Evolutionary conservation across 53 echinoderm and acorn worm species (phyloP).

Genomic region (Holothuria leucospilota): DNA sequence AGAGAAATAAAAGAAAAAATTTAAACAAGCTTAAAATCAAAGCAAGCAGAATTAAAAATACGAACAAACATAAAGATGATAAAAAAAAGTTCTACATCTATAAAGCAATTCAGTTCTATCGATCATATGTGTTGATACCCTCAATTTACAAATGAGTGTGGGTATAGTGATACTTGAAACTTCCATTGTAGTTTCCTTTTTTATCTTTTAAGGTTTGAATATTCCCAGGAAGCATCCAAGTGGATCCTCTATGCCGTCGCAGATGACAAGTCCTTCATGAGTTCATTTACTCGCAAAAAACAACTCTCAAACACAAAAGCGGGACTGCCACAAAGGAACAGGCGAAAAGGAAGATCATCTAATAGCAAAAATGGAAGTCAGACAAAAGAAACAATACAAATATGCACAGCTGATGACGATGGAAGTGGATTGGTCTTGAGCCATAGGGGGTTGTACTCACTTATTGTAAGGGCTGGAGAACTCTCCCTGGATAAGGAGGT

Average conservation of each 20-base stretch:
- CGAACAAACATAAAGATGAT: too few relatives aligned
- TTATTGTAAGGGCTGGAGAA: constrained; percentile 1
- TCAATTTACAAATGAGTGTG: too few relatives aligned
- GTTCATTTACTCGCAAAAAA: constrained; percentile 76
- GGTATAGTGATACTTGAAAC: too few relatives aligned
- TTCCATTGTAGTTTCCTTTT: too few relatives aligned
- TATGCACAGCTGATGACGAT: background rate
- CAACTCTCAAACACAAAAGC: constrained; percentile 55
- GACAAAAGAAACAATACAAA: background rate
- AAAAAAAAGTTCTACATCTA: too few relatives aligned
- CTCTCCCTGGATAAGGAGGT: background rate
- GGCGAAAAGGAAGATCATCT: background rate
- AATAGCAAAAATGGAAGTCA: background rate
- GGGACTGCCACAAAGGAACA: background rate
- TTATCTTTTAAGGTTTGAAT: constrained; percentile 63
- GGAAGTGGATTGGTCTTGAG: background rate
- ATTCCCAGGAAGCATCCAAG: constrained; percentile 44
- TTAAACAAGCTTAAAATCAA: too few relatives aligned
- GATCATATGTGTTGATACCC: too few relatives aligned
- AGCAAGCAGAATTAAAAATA: too few relatives aligned
- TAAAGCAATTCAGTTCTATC: too few relatives aligned
- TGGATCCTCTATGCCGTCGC: constrained; percentile 81
- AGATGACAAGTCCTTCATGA: constrained; percentile 88
- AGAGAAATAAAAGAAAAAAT: too few relatives aligned
- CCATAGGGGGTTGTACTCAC: background rate